Evolutionary conservation across 2,888 invertebrate genomes (phyloP), one percentile per base, ranked within the genome.

Genomic region (Leucophenga montana): DNA sequence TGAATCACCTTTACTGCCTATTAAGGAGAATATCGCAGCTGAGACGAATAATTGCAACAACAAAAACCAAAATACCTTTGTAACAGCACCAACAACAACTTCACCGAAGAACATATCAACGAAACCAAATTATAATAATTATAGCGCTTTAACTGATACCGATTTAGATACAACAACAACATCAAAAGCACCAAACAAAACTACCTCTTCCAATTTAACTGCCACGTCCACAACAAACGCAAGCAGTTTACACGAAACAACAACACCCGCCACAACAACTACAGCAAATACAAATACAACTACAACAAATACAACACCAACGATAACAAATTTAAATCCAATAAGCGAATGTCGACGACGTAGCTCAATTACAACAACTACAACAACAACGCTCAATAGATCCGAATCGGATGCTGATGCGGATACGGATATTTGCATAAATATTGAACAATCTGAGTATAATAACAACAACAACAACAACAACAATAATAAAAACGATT

Each of bases 1-100:
- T 70, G 88, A 88, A 80, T 86, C 87, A 65, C 88, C 87, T 61
- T 75, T 88, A 69, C 80, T 88, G 67, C 86, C 84, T 66, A 72
- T 77, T 54, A 84, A 82, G 72, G 85, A 84, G 69, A 73, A 78
- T 67, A 72, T 57, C 39, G 56, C 20, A 16, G 68, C 68, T 16
- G 72, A 73, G 69, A 68, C 69, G 5, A 75, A 73, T 20, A 68
- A 61, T 66, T 71, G 70, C 22, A 75, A 73, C 69, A 78, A 71
- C 68, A 71, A 69, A 64, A 76, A 71, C 67, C 71, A 69, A 66
- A 76, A 71, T 66, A 70, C 69, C 75, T 70, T 66, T 75, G 66
- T 69, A 62, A 61, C 69, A 68, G 46, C 70, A 70, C 53, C 68
- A 71, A 73, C 70, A 71, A 72, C 70, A 70, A 66, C 62, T 59